Evolutionary conservation across 2,797 vertebrate genomes (phyloP).

Genomic region (Lycodopsis pacificus): DNA sequence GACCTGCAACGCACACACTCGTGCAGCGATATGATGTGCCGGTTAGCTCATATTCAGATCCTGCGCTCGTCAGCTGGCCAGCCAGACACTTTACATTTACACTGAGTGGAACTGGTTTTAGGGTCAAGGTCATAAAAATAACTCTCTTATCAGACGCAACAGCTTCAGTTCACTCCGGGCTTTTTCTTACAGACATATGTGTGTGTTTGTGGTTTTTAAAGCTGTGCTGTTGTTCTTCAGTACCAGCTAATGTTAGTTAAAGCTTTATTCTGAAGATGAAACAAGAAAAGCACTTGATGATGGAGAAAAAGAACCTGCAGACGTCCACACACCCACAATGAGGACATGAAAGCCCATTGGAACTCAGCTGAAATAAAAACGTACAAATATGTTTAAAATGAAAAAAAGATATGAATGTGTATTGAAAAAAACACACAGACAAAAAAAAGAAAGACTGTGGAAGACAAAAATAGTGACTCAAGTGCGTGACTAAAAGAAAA

Average conservation of each 20-base stretch:
- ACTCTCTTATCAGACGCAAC: constrained; percentile 16
- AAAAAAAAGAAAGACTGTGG: background rate
- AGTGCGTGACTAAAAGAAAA: background rate
- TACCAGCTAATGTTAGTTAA: background rate
- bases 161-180: constrained; percentile 5
- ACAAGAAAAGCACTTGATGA: background rate
- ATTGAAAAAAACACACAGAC: background rate
- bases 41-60: constrained; percentile 81
- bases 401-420: background rate
- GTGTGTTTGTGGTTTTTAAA: background rate
- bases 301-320: background rate
- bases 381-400: background rate
- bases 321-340: background rate
- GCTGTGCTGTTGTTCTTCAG: background rate
- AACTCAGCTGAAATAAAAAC: background rate
- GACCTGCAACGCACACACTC: constrained; percentile 1
- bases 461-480: background rate
- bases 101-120: constrained; percentile 66
- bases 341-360: background rate
- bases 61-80: constrained; percentile 75
- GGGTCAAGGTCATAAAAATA: constrained; percentile 74
- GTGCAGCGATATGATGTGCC: constrained; percentile 67
- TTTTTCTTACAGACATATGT: background rate
- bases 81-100: constrained; percentile 73
- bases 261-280: background rate